A percentile compares a stretch with the other conserved stretches of the same genome.
Conservation (phyloP, 1,140 invertebrate genomes). For the Homarus americanus region DNA sequence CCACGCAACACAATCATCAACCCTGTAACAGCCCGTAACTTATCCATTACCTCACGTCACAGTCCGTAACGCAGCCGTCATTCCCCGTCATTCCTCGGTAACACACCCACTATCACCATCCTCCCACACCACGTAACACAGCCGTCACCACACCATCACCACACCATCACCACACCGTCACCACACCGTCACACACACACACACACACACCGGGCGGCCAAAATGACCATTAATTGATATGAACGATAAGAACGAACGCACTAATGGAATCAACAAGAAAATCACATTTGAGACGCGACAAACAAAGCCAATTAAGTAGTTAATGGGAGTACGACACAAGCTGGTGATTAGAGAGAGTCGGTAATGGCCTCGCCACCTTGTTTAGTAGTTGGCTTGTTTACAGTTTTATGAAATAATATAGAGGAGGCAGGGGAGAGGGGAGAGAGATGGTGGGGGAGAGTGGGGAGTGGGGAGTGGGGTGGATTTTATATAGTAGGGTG, state of each 20-base stretch:
- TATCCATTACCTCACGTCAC: neutral
- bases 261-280: conserved; percentile 72
- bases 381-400: neutral
- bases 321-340: conserved; percentile 58
- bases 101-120: too few relatives aligned
- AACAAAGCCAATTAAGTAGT: conserved; percentile 70
- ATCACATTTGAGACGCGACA: conserved; percentile 68
- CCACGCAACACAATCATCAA: too few relatives aligned
- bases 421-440: too few relatives aligned
- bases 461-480: neutral
- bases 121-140: neutral
- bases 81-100: too few relatives aligned
- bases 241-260: conserved; percentile 59
- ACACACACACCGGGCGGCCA: conserved; percentile 40
- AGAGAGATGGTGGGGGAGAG: neutral
- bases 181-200: conserved; percentile 11
- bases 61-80: neutral
- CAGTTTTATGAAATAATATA: conserved; percentile 7
- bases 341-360: neutral
- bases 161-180: neutral
- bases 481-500: too few relatives aligned
- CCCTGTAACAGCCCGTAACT: neutral
- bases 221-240: conserved; percentile 71
- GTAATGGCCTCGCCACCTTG: neutral
- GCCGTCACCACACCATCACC: neutral